Conservation (phyloP, 2,113 vertebrate species). For the Progne subis region DNA sequence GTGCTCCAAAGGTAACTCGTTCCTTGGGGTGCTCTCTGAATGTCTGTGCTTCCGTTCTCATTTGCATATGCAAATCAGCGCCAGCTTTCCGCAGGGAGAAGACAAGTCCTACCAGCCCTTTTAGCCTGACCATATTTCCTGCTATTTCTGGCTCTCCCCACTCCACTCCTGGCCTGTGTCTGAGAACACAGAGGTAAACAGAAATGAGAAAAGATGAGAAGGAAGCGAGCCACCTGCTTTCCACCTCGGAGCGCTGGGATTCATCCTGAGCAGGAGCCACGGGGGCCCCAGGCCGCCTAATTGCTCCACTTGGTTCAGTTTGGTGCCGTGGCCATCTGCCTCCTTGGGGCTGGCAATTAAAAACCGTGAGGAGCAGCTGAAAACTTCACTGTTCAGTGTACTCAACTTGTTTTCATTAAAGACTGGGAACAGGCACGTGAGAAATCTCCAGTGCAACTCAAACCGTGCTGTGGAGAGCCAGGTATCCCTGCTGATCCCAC, state of each 20-base stretch:
- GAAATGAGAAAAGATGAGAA: not conserved
- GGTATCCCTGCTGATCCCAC: fast-evolving
- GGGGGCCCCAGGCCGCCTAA: not conserved
- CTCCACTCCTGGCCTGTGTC: not conserved
- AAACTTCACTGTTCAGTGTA: not conserved
- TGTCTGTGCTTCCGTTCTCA: fast-evolving
- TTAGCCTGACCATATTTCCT: not conserved
- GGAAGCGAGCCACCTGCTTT: not conserved
- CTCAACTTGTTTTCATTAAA: not conserved
- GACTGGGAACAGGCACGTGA: not conserved
- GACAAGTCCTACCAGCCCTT: not conserved
- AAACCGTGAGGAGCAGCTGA: not conserved
- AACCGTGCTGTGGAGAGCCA: not conserved
- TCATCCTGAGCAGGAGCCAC: not conserved
- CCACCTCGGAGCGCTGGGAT: not conserved
- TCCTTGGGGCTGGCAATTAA: not conserved
- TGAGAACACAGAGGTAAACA: not conserved
- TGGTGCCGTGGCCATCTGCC: not conserved
- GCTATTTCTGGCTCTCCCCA: not conserved
- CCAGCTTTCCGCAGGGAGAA: not conserved
- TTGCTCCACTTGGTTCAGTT: not conserved
- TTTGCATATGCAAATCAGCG: not conserved
- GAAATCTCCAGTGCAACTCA: not conserved
- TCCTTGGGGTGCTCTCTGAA: not conserved
- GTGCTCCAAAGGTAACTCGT: not conserved